phyloP scores from a whole-genome alignment of 2,113 vertebrate species.

The Parus major region DNA sequence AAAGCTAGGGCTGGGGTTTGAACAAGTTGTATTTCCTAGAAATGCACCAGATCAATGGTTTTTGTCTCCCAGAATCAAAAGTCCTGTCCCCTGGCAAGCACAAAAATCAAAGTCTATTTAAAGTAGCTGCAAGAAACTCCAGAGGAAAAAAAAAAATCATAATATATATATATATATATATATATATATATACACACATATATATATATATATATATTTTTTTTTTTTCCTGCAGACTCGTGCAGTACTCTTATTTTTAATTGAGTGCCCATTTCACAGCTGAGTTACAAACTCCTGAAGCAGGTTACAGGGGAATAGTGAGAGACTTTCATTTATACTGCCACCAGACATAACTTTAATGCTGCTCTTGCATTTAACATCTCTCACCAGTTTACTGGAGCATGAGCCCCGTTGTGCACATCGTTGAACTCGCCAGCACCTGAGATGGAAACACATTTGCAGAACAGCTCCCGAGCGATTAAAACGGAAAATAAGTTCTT shows the following conservation, averaged over 20 bases:
- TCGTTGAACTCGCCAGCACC: not conserved
- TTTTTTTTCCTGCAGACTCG: not conserved
- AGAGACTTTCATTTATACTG: not conserved
- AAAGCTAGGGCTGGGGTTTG: not conserved
- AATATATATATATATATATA: too few species aligned
- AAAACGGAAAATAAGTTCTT: slow-evolving; percentile 46
- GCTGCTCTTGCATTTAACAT: slow-evolving; percentile 11
- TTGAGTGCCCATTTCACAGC: not conserved
- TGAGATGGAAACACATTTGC: slow-evolving; percentile 27
- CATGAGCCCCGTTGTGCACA: not conserved
- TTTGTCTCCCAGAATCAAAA: not conserved
- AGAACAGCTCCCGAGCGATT: not conserved
- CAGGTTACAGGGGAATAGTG: not conserved
- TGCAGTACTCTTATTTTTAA: not conserved
- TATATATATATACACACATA: too few species aligned
- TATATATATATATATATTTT: not conserved
- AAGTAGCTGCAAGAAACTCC: not conserved
- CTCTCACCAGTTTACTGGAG: slow-evolving; percentile 14
- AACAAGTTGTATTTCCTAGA: accelerated
- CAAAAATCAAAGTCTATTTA: not conserved
- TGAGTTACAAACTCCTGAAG: not conserved
- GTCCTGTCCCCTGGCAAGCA: accelerated
- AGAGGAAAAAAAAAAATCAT: not conserved
- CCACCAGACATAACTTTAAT: not conserved
- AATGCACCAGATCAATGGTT: not conserved